Evolutionary conservation across 2,113 vertebrate species (phyloP).

Genomic region (Chaenogobius annularis): DNA sequence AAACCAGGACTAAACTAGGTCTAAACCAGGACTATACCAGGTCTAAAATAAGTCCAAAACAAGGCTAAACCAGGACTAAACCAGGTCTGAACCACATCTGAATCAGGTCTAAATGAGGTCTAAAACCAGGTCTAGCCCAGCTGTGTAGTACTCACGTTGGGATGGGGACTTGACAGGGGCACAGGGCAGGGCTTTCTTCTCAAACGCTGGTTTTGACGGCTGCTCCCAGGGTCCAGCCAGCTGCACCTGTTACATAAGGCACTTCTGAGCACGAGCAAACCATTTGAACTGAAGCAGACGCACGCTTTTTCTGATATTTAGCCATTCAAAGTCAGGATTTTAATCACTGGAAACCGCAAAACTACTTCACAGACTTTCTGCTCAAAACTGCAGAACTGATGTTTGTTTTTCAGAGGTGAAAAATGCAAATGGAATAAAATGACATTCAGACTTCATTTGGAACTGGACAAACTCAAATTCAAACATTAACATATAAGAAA

Average conservation of each 20-base stretch:
- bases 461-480: no score
- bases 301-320: no score
- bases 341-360: no score
- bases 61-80: neutral
- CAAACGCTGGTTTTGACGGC: conserved; percentile 81
- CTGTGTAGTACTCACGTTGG: conserved; percentile 76
- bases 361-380: no score
- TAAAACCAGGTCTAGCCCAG: neutral
- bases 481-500: no score
- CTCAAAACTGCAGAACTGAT: no score
- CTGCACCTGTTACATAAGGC: conserved; percentile 73
- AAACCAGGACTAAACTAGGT: neutral
- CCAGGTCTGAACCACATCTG: neutral
- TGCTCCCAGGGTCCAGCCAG: conserved; percentile 92
- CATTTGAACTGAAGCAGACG: no score
- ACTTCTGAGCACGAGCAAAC: neutral
- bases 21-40: neutral
- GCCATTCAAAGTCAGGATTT: no score
- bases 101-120: neutral
- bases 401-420: no score
- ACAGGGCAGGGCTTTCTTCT: conserved; percentile 87
- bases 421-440: no score
- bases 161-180: conserved; percentile 86
- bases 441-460: no score
- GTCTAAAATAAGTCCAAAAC: neutral